Conservation (phyloP, 2,888 invertebrate species). For the Epiblema foenella region DNA sequence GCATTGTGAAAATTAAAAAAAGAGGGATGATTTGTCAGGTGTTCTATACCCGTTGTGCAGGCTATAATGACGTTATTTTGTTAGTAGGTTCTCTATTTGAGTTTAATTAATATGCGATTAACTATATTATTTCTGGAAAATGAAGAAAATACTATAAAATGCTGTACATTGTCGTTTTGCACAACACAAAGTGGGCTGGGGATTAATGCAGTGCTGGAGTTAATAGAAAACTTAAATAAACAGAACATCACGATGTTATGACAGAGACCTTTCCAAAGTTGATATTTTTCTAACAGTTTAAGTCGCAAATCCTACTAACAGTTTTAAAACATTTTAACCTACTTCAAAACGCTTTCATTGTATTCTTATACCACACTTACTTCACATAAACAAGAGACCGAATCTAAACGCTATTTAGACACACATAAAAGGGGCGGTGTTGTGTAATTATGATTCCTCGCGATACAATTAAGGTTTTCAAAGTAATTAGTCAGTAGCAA, state of each 20-base stretch:
- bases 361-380: constrained; percentile 7
- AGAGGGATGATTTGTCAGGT: too few relatives aligned
- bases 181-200: too few relatives aligned
- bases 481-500: constrained; percentile 38
- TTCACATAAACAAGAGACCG: constrained; percentile 38
- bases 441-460: constrained; percentile 38
- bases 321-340: background rate
- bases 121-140: too few relatives aligned
- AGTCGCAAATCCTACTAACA: background rate
- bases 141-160: too few relatives aligned
- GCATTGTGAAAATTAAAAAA: too few relatives aligned
- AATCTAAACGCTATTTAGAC: constrained; percentile 43
- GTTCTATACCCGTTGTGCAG: background rate
- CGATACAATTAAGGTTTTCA: constrained; percentile 39
- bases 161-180: too few relatives aligned
- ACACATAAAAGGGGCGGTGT: constrained; percentile 45
- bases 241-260: too few relatives aligned
- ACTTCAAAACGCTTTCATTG: background rate
- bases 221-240: too few relatives aligned
- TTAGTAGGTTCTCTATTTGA: background rate
- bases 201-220: too few relatives aligned
- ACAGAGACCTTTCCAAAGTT: too few relatives aligned
- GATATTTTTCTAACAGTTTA: too few relatives aligned
- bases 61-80: background rate
- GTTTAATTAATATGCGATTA: too few relatives aligned